Base-by-base conservation (phyloP, 1,140 invertebrate species). In the Drosophila elegans region DNA sequence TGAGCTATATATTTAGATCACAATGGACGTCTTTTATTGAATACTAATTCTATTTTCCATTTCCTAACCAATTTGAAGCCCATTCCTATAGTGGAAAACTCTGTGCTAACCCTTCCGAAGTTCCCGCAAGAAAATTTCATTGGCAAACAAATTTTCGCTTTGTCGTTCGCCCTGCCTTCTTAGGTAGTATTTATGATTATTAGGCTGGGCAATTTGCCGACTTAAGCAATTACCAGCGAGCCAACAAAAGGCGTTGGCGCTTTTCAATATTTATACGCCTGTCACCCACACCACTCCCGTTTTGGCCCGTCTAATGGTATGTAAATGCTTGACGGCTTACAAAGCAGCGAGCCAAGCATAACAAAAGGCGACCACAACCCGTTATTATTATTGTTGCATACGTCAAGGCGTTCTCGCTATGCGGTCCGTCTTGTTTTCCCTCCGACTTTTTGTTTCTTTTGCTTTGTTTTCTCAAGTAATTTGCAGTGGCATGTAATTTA, bases 331-430 rank as follows among this genome's bases (percentile, higher is more conserved):
- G 57, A 78, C 75, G 75, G 64, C 75, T 78, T 77, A 77, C 74
- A 72, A 78, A 62, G 55, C 49, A 45, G 39, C 51, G 46, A 27
- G 51, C 38, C 42, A 72, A 16, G 75, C 64, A 78, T 62, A 77
- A 77, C 74, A 77, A 78, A 56, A 56, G 60, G 73, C 63, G 63
- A 69, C 55, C 74, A 61, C 74, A 78, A 77, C 74, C 74, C 64
- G 74, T 78, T 78, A 78, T 78, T 78, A 78, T 78, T 78, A 78
- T 57, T 78, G 75, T 78, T 78, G 75, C 75, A 78, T 78, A 78
- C 67, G 74, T 55, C 63, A 63, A 78, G 75, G 74, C 74, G 66
- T 32, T 62, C 64, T 52, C 34, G 46, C 57, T 42, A 32, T 49
- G 34, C 51, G 57, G 56, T 48, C 71, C 63, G 36, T 63, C 69